A percentile compares a stretch with the other conserved stretches of the same genome.
Evolutionary conservation across 2,113 vertebrate genomes (phyloP).

Genomic region (Puffinus mauretanicus): DNA sequence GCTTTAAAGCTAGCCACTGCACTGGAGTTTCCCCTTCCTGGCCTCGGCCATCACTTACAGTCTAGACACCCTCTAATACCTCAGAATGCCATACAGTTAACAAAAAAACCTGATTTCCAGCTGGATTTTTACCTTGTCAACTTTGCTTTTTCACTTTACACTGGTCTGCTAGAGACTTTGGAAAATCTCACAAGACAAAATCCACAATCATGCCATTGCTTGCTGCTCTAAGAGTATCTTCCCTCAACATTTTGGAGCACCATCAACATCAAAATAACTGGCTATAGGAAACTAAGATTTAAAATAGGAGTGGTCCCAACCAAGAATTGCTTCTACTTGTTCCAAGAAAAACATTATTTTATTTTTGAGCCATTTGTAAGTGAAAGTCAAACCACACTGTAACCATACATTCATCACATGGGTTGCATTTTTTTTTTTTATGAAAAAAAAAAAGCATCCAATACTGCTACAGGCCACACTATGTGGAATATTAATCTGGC

Average conservation of each 20-base stretch:
- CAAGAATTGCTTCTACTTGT: neutral
- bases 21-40: neutral
- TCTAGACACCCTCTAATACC: neutral
- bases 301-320: neutral
- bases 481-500: neutral
- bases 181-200: neutral
- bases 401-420: neutral
- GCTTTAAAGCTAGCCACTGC: neutral
- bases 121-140: neutral
- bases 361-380: neutral
- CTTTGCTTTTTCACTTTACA: neutral
- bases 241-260: neutral
- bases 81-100: neutral
- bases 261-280: neutral
- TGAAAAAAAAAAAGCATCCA: neutral
- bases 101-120: neutral
- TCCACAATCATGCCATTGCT: neutral
- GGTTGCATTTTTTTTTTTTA: neutral
- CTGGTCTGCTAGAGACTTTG: neutral
- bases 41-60: neutral
- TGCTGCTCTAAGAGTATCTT: neutral
- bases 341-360: neutral
- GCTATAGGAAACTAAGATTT: neutral
- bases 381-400: neutral
- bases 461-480: neutral